Evolutionary conservation across 2,797 vertebrate species (phyloP).

Genomic region (Leptodactylus fallax): DNA sequence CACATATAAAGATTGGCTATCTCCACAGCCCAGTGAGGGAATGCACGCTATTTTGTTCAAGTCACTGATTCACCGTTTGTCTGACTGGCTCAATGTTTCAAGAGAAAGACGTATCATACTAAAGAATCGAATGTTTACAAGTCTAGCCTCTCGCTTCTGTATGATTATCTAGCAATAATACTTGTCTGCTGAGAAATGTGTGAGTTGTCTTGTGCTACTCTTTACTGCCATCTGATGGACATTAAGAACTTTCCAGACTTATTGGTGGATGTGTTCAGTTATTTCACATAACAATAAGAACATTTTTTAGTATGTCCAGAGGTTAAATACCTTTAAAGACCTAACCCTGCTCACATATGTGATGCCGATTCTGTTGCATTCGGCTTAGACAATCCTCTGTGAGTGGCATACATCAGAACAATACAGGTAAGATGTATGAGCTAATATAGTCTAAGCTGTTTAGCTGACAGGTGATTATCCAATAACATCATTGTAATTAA

Average conservation of each 20-base stretch:
- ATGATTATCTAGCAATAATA: constrained; percentile 43
- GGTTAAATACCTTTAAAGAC: not conserved
- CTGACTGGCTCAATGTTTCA: constrained; percentile 19
- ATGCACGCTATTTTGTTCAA: constrained; percentile 1
- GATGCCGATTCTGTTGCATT: too few species aligned
- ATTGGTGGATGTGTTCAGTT: not conserved
- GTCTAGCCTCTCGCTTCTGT: constrained; percentile 34
- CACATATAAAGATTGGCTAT: constrained; percentile 34
- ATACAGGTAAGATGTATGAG: too few species aligned
- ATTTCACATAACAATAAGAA: not conserved
- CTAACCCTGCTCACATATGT: too few species aligned
- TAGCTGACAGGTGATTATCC: too few species aligned
- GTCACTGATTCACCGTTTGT: constrained; percentile 6
- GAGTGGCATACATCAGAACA: too few species aligned
- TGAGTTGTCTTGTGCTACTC: not conserved
- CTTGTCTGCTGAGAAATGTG: constrained; percentile 21
- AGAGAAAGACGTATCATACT: constrained; percentile 25
- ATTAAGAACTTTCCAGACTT: not conserved
- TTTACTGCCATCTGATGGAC: constrained; percentile 56
- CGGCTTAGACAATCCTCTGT: too few species aligned
- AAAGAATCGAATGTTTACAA: constrained; percentile 40
- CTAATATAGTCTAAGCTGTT: too few species aligned
- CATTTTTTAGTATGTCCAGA: too few species aligned
- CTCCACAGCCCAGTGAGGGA: constrained; percentile 16
- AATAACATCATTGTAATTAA: too few species aligned